A percentile compares a stretch with the other conserved stretches of the same genome.
These are phyloP conservation scores for Caerostris extrusa DNA, from an alignment of 1,140 invertebrate species.

Conservation along the genomic window DNA sequence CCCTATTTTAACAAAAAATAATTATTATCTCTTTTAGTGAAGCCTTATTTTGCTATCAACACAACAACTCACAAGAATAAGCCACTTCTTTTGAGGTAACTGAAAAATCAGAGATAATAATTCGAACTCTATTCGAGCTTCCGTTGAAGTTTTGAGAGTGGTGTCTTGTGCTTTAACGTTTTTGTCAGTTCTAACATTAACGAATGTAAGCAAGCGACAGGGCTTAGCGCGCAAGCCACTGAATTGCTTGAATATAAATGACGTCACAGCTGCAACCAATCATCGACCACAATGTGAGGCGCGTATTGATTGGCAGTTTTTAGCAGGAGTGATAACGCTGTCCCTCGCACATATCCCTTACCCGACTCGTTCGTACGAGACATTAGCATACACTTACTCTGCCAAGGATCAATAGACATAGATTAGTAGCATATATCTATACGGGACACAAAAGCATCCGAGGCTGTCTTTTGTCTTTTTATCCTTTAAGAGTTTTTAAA, in stretches of 20 bases:
- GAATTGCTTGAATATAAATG: constrained; percentile 78
- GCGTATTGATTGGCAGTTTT: constrained; percentile 77
- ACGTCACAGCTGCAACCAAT: constrained; percentile 78
- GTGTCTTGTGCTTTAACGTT: constrained; percentile 50
- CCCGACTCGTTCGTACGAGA: constrained; percentile 33
- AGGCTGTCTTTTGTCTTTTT: not conserved
- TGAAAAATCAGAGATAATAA: constrained; percentile 19
- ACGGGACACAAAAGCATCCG: not conserved
- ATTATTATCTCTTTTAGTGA: no score
- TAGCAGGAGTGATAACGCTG: constrained; percentile 65
- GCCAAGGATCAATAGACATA: constrained; percentile 64
- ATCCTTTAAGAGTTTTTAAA: no score
- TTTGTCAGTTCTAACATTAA: constrained; percentile 75
- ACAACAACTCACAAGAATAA: not conserved
- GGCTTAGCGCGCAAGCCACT: constrained; percentile 66
- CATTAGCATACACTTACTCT: constrained; percentile 71
- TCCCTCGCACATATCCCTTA: constrained; percentile 51
- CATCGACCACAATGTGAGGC: constrained; percentile 72
- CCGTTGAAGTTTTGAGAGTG: constrained; percentile 14
- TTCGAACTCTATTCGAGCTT: not conserved
- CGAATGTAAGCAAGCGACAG: constrained; percentile 66
- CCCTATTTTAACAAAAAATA: no score
- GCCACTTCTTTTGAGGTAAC: not conserved
- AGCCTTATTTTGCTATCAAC: no score
- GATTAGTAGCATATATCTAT: constrained; percentile 34